These are phyloP conservation scores for Oreochromis mossambicus DNA, from an alignment of 2,797 vertebrate species.

Conservation along the genomic window DNA sequence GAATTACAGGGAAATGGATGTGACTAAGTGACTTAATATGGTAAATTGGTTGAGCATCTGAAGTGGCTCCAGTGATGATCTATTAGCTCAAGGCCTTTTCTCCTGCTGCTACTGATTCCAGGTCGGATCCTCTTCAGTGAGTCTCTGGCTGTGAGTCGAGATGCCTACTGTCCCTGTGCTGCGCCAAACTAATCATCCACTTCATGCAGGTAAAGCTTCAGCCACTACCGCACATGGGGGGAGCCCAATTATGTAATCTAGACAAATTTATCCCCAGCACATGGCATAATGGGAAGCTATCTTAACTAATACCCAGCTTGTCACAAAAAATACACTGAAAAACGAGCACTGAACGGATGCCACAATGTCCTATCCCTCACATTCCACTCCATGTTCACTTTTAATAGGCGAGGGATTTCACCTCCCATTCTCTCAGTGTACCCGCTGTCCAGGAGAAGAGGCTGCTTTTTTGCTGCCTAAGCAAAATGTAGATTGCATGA, in stretches of 20 bases:
- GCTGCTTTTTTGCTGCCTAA: slow-evolving; percentile 63
- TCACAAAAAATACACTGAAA: slow-evolving; percentile 4
- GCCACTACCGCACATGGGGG: slow-evolving; percentile 14
- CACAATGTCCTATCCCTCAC: slow-evolving; percentile 5
- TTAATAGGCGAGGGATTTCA: slow-evolving; percentile 63
- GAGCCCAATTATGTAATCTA: slow-evolving; percentile 53
- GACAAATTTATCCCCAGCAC: slow-evolving; percentile 22
- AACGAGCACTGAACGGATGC: slow-evolving; percentile 10
- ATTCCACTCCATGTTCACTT: slow-evolving; percentile 46
- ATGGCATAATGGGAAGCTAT: slow-evolving; percentile 22
- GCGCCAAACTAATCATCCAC: slow-evolving; percentile 46
- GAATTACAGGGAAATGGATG: slow-evolving; percentile 85
- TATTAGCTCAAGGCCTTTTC: slow-evolving; percentile 64
- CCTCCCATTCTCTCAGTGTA: slow-evolving; percentile 43
- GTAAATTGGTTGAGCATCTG: slow-evolving; percentile 79
- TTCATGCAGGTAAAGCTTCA: slow-evolving; percentile 51
- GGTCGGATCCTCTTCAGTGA: slow-evolving; percentile 47
- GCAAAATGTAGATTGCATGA: slow-evolving; percentile 74
- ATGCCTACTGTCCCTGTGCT: slow-evolving; percentile 22
- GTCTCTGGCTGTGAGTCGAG: slow-evolving; percentile 36
- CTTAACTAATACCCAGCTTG: slow-evolving; percentile 26
- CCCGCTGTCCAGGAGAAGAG: slow-evolving; percentile 58
- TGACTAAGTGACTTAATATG: slow-evolving; percentile 88
- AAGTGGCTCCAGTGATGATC: slow-evolving; percentile 64
- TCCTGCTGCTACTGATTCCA: slow-evolving; percentile 48